Conservation (phyloP, 2,888 invertebrate genomes). For the Cephus rjabovi region DNA sequence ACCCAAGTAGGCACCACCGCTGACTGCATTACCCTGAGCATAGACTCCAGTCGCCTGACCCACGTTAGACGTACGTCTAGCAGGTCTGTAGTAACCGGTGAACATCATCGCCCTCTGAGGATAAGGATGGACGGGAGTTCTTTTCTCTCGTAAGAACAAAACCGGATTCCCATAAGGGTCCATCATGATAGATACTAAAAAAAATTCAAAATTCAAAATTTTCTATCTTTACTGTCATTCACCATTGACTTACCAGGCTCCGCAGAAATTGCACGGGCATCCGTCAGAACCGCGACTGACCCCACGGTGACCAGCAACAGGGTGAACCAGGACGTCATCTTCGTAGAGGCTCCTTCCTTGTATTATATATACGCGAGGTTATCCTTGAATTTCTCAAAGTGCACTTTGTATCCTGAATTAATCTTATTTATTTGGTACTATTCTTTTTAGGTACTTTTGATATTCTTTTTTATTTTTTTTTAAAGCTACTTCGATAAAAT, state of each 20-base stretch:
- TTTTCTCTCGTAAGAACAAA: conserved; percentile 45
- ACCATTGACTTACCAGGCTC: conserved; percentile 39
- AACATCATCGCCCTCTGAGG: conserved; percentile 61
- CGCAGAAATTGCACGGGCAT: conserved; percentile 40
- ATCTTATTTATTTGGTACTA: no score
- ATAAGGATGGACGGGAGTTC: conserved; percentile 40
- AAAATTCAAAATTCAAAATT: background rate
- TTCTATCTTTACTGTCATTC: no score
- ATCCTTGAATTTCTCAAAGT: no score
- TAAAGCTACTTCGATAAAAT: no score
- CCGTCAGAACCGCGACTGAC: conserved; percentile 65
- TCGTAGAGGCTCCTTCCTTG: background rate
- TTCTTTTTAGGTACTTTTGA: no score
- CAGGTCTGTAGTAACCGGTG: conserved; percentile 57
- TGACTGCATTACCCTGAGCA: conserved; percentile 59
- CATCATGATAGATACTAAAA: conserved; percentile 44
- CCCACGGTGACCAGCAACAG: conserved; percentile 66
- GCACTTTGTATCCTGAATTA: no score
- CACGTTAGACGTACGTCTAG: conserved; percentile 38
- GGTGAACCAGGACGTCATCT: conserved; percentile 39
- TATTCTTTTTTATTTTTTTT: no score
- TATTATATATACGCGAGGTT: no score
- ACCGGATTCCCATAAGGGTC: conserved; percentile 44
- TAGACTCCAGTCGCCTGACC: conserved; percentile 54
- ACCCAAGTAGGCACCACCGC: conserved; percentile 52